These are phyloP conservation scores for Pithys albifrons DNA, from an alignment of 2,113 vertebrate species.

Conservation along the genomic window DNA sequence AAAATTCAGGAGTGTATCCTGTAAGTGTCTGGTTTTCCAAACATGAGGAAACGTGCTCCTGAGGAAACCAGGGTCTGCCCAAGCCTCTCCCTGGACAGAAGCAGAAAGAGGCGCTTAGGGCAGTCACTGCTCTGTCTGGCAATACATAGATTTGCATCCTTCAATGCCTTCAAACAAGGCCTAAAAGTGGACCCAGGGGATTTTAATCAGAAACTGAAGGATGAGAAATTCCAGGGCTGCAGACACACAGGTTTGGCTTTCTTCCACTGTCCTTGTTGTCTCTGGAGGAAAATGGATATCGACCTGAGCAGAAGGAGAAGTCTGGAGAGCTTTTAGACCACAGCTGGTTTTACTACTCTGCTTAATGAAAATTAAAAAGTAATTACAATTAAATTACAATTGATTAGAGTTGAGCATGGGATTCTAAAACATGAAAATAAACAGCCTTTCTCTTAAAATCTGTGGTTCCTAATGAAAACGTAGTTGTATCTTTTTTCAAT, in stretches of 20 bases:
- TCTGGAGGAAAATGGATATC: background rate
- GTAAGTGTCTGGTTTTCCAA: background rate
- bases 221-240: background rate
- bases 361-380: background rate
- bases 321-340: background rate
- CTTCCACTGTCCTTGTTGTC: background rate
- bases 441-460: background rate
- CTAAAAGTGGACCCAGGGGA: background rate
- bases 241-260: background rate
- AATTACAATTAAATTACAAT: slow-evolving; percentile 23
- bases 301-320: background rate
- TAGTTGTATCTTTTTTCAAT: background rate
- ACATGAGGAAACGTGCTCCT: background rate
- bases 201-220: background rate
- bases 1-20: background rate
- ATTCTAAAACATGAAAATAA: background rate
- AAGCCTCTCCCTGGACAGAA: background rate
- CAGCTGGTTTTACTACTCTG: background rate
- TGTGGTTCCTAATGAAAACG: background rate
- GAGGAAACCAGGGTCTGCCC: background rate
- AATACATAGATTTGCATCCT: background rate
- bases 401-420: background rate
- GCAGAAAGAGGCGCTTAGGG: background rate
- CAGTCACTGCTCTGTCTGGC: background rate
- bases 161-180: background rate